Conservation (phyloP, 1,140 invertebrate genomes). For the Drosophila nigromelanica region DNA sequence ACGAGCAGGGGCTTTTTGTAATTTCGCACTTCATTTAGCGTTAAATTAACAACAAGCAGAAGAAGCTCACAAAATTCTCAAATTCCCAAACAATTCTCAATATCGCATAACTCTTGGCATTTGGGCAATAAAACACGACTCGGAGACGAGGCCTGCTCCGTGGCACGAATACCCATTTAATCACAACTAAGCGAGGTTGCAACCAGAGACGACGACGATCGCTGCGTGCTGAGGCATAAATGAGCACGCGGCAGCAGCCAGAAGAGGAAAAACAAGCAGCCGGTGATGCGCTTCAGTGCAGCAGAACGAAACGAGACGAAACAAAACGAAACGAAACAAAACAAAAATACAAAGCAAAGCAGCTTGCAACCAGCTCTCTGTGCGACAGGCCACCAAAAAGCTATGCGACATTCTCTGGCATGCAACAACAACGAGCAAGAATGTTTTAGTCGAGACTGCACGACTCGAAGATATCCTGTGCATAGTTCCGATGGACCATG, state of each 20-base stretch:
- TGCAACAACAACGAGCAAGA: not conserved
- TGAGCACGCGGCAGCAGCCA: conserved; percentile 59
- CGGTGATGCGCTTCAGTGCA: conserved; percentile 78
- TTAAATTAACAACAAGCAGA: conserved; percentile 75
- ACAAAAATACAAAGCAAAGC: not conserved
- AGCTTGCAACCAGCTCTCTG: conserved; percentile 26
- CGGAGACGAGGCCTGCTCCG: conserved; percentile 11
- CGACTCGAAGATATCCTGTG: not conserved
- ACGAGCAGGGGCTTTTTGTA: conserved; percentile 46
- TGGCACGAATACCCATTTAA: conserved; percentile 74
- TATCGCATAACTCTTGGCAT: conserved; percentile 48
- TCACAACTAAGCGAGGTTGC: conserved; percentile 65
- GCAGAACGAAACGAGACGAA: conserved; percentile 55
- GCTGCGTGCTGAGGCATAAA: conserved; percentile 69
- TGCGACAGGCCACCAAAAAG: conserved; percentile 7
- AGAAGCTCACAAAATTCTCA: conserved; percentile 22
- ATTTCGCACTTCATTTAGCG: conserved; percentile 83
- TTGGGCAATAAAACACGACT: conserved; percentile 49
- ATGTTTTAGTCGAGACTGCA: too few species aligned
- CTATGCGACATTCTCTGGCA: not conserved
- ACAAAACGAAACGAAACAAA: conserved; percentile 8
- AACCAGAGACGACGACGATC: conserved; percentile 46
- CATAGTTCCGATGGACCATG: too few species aligned
- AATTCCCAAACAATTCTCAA: conserved; percentile 29
- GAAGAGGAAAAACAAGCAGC: conserved; percentile 23